Base-by-base conservation (phyloP, 2,888 invertebrate species). In the Amphipyra berbera region DNA sequence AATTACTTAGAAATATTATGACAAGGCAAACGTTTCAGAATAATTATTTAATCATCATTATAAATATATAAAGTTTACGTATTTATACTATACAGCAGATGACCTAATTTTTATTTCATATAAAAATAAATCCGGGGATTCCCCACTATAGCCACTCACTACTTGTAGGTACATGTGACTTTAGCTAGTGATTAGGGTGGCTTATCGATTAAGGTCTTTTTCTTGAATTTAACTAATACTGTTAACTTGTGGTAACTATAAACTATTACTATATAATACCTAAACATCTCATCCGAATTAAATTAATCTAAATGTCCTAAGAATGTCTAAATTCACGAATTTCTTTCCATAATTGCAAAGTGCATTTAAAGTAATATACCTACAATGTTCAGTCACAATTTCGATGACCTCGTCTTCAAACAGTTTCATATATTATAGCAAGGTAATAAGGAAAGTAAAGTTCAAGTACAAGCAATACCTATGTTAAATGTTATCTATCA, bases 11-110 rank as follows among this genome's bases (percentile, higher is more conserved):
- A 66, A 40, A 56, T 59, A 42, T 49, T 49, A 45, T 52, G 72
- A 41, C 49, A 65, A 68, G 66, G 73, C 66, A 59, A 42, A 47
- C 37, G n/a, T 45, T 71, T 72, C 59, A 66, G 73, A 72, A 72
- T 72, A 10, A 10, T 15, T 38, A 50, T 37, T 37, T 37, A 14
- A 52, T 59, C 30, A 21, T 21, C 13, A 41, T 55, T 73, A 73
- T 37, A 55, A 56, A 56, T 66, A 27, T 54, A 54, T 44, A 47
- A 44, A 55, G 15, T 42, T 58, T 42, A 63, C 44, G 15, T 42
- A 33, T 54, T 47, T 12, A 37, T 15, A 40, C 37, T 49, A 37
- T n/a, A 37, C 30, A 48, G 44, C 52, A 57, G 66, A 56, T 52
- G 44, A 33, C 61, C 48, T 48, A 40, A 47, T 45, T 55, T 53